These are phyloP conservation scores for Aphidius colemani DNA, from an alignment of 2,888 invertebrate species.

Conservation along the genomic window DNA sequence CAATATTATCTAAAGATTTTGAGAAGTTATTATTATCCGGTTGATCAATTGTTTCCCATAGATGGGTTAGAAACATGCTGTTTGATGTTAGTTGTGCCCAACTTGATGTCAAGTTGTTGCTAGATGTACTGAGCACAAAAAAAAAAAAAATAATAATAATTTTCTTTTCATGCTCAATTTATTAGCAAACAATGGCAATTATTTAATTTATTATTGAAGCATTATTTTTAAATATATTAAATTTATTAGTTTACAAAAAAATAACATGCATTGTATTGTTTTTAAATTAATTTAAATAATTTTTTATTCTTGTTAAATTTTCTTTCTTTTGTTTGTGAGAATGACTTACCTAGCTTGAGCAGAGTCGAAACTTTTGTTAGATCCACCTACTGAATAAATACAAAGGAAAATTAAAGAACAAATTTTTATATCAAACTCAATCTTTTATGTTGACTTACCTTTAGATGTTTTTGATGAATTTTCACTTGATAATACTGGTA, in stretches of 20 bases:
- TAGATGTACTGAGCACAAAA: slow-evolving; percentile 46
- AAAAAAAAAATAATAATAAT: slow-evolving; percentile 31
- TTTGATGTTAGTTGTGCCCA: slow-evolving; percentile 54
- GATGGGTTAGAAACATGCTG: slow-evolving; percentile 53
- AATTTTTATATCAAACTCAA: too few relatives aligned
- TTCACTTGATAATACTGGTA: slow-evolving; percentile 33
- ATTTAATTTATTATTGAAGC: too few relatives aligned
- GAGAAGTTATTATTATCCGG: slow-evolving; percentile 38
- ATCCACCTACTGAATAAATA: slow-evolving; percentile 34
- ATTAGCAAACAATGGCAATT: too few relatives aligned
- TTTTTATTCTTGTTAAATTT: neutral
- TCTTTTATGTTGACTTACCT: slow-evolving; percentile 28
- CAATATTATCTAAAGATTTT: too few relatives aligned
- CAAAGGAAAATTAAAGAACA: neutral
- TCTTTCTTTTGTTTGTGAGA: neutral
- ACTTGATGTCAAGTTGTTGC: slow-evolving; percentile 49
- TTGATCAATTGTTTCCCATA: slow-evolving; percentile 48
- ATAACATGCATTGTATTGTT: neutral
- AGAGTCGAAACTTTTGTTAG: slow-evolving; percentile 37
- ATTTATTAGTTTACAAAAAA: neutral
- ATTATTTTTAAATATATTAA: too few relatives aligned
- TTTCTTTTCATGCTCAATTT: too few relatives aligned
- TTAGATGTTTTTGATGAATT: slow-evolving; percentile 31
- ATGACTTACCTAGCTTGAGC: slow-evolving; percentile 45
- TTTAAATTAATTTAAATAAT: neutral